Conservation (phyloP, 2,888 invertebrate species). For the Drosophila kokeensis region DNA sequence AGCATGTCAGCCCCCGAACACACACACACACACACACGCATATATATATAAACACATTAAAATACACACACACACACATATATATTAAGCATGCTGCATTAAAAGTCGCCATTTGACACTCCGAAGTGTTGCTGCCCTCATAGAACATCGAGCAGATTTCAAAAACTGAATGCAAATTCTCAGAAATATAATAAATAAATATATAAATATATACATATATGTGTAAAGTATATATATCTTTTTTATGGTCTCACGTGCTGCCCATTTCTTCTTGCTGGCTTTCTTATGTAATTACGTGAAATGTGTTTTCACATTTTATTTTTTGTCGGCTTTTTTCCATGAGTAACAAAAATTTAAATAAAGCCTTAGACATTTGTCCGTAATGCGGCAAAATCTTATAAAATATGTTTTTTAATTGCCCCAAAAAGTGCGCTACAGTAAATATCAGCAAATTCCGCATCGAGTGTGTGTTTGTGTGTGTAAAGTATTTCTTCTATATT, state of each 20-base stretch:
- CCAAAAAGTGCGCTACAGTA: constrained; percentile 35
- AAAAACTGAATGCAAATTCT: constrained; percentile 30
- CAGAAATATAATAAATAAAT: not conserved
- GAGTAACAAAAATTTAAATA: constrained; percentile 4
- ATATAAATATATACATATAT: not conserved
- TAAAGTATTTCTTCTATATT: not conserved
- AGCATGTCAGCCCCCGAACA: constrained; percentile 64
- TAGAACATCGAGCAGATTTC: constrained; percentile 20
- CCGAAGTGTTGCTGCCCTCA: constrained; percentile 29
- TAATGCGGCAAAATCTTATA: not conserved
- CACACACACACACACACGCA: constrained; percentile 4
- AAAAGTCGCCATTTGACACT: constrained; percentile 41
- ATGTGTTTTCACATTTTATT: constrained; percentile 1
- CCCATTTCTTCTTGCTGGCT: not conserved
- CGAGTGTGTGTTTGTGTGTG: not conserved
- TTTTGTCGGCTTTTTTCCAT: not conserved
- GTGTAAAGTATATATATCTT: not conserved
- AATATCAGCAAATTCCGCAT: not conserved
- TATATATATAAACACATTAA: not conserved
- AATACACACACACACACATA: constrained; percentile 1
- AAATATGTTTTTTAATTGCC: constrained; percentile 1
- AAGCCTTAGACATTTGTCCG: constrained; percentile 1
- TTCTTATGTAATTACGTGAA: constrained; percentile 8
- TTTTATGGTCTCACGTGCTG: constrained; percentile 23
- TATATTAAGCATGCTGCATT: constrained; percentile 11